These are phyloP conservation scores for Meteorus sp. DNA, from an alignment of 1,140 invertebrate species.

Conservation along the genomic window DNA sequence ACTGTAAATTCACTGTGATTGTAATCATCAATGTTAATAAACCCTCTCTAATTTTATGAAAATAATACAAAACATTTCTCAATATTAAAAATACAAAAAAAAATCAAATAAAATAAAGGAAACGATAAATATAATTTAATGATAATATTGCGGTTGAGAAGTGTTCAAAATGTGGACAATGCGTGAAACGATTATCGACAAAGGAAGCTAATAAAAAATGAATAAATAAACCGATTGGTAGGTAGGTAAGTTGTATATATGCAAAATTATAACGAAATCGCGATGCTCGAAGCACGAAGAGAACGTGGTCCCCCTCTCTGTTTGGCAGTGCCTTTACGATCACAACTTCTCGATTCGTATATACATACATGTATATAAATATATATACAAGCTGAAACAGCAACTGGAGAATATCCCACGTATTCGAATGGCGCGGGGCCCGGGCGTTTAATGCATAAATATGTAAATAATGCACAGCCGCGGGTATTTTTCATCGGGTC, in stretches of 20 bases:
- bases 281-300: background rate
- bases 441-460: conserved; percentile 52
- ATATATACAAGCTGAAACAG: conserved; percentile 20
- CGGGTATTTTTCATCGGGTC: conserved; percentile 47
- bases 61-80: too few species aligned
- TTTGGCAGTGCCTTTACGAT: background rate
- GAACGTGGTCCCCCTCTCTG: too few species aligned
- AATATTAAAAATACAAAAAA: too few species aligned
- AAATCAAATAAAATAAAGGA: too few species aligned
- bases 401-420: conserved; percentile 34
- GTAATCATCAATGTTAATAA: too few species aligned
- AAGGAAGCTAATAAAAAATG: background rate
- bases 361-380: conserved; percentile 9
- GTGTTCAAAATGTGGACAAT: background rate
- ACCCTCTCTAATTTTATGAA: too few species aligned
- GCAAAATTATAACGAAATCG: background rate
- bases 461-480: conserved; percentile 51
- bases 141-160: background rate
- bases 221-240: background rate
- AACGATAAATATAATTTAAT: background rate
- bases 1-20: too few species aligned
- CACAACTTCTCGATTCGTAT: background rate
- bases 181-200: conserved; percentile 7
- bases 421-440: conserved; percentile 24
- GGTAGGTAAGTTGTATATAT: background rate